phyloP scores from a whole-genome alignment of 2,888 invertebrate species.

The Homarus gammarus region DNA sequence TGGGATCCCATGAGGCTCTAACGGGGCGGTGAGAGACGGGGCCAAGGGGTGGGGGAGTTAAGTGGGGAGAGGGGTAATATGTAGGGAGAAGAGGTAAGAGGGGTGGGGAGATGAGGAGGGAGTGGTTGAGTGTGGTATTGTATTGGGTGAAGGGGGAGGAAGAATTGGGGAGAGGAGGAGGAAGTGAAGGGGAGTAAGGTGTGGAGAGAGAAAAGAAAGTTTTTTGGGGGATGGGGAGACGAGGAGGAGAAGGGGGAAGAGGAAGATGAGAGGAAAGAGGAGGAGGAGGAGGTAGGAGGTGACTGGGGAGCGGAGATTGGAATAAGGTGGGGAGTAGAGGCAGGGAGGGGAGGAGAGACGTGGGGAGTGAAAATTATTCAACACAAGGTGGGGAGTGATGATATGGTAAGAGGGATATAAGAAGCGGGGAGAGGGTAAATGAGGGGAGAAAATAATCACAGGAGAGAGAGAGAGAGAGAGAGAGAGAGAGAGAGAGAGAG shows the following conservation, averaged over 20 bases:
- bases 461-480: not conserved
- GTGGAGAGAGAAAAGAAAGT: not conserved
- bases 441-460: no score
- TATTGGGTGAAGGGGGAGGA: not conserved
- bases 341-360: not conserved
- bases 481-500: not conserved
- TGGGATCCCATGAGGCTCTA: constrained; percentile 19
- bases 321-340: no score
- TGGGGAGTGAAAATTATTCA: not conserved
- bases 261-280: not conserved
- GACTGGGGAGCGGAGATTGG: not conserved
- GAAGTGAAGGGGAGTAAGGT: not conserved
- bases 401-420: no score
- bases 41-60: not conserved
- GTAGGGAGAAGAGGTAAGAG: not conserved
- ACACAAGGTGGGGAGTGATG: no score
- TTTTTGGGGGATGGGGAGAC: not conserved
- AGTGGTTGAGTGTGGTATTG: not conserved
- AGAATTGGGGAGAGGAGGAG: not conserved
- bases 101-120: not conserved
- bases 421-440: no score
- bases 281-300: not conserved
- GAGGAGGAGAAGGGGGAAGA: not conserved
- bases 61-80: not conserved
- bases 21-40: not conserved